Conservation (phyloP, 2,888 invertebrate genomes). For the Diarsia mendica region DNA sequence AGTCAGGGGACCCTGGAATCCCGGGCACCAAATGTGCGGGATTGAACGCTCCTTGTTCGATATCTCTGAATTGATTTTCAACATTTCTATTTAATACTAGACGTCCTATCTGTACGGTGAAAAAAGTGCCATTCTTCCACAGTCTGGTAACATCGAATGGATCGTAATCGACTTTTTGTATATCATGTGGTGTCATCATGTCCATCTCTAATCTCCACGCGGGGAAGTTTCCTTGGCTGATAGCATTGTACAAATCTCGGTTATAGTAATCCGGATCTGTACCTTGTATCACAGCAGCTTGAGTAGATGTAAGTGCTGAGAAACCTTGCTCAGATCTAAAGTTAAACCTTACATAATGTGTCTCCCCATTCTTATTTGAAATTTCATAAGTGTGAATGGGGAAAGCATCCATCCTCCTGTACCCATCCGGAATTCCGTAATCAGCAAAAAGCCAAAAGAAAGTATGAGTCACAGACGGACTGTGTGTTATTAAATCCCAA, state of each 20-base stretch:
- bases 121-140: conserved; percentile 85
- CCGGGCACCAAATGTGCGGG: conserved; percentile 79
- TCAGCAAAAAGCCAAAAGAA: conserved; percentile 95
- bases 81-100: conserved; percentile 87
- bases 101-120: conserved; percentile 86
- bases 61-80: conserved; percentile 86
- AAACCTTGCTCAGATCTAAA: conserved; percentile 96
- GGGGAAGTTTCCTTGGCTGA: conserved; percentile 91
- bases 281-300: conserved; percentile 91
- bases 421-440: conserved; percentile 96
- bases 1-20: conserved; percentile 88
- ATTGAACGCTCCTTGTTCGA: conserved; percentile 89
- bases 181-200: conserved; percentile 80
- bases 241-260: conserved; percentile 95
- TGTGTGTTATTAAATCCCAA: conserved; percentile 88
- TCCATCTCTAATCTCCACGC: conserved; percentile 84
- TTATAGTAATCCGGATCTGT: conserved; percentile 95
- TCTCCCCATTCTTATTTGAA: conserved; percentile 93
- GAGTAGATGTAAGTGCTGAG: conserved; percentile 91
- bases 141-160: conserved; percentile 86
- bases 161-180: conserved; percentile 79
- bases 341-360: conserved; percentile 96
- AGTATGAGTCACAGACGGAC: conserved; percentile 93
- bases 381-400: conserved; percentile 97
- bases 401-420: conserved; percentile 96